Conservation (phyloP, 2,888 invertebrate species). For the Peribatodes rhomboidaria region DNA sequence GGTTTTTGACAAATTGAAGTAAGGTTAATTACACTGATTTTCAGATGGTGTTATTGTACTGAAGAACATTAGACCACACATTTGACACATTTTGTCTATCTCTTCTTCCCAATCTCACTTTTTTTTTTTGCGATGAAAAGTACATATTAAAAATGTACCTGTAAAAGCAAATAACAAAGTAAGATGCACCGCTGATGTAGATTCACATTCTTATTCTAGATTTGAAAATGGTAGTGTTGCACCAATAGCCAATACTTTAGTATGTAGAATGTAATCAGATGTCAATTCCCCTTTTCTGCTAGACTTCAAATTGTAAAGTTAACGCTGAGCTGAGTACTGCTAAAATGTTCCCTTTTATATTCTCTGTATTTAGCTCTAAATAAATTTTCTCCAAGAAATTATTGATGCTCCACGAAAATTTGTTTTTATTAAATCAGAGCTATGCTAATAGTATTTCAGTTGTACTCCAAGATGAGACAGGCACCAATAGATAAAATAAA, state of each 20-base stretch:
- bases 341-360: neutral
- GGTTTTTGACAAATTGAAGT: neutral
- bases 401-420: neutral
- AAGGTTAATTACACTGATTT: neutral
- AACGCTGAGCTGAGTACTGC: conserved; percentile 19
- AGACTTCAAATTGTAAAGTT: conserved; percentile 10
- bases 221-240: conserved; percentile 48
- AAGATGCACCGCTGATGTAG: conserved; percentile 62
- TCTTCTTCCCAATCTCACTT: conserved; percentile 40
- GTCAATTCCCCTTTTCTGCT: conserved; percentile 8
- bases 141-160: conserved; percentile 57
- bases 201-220: conserved; percentile 42
- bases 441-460: conserved; percentile 41
- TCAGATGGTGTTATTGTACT: neutral
- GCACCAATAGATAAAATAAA: conserved; percentile 45
- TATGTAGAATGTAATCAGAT: conserved; percentile 42
- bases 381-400: conserved; percentile 50
- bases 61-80: conserved; percentile 9
- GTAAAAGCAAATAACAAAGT: conserved; percentile 36
- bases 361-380: conserved; percentile 34
- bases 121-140: conserved; percentile 51
- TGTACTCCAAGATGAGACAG: conserved; percentile 68
- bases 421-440: neutral
- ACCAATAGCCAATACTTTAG: conserved; percentile 49
- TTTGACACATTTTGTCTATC: conserved; percentile 47